Evolutionary conservation across 2,113 vertebrate species (phyloP).

Genomic region (Psephotus haematonotus): DNA sequence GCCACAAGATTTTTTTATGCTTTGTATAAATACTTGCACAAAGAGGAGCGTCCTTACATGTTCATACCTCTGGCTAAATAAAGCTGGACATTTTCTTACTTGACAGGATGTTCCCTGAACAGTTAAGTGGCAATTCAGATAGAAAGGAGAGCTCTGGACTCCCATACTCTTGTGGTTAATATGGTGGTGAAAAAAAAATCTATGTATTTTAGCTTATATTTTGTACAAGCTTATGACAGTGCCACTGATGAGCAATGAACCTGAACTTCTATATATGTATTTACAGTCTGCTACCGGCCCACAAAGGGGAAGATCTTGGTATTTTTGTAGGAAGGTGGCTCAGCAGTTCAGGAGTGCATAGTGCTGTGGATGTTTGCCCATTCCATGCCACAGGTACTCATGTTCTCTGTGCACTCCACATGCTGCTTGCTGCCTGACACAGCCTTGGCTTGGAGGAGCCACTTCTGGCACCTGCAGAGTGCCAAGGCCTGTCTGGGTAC

Average conservation of each 20-base stretch:
- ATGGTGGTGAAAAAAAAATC: neutral
- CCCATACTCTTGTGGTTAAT: neutral
- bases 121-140: neutral
- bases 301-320: neutral
- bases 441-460: neutral
- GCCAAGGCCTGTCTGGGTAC: neutral
- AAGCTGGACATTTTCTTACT: neutral
- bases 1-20: neutral
- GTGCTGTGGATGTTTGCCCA: neutral
- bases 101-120: neutral
- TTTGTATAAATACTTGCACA: neutral
- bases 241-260: neutral
- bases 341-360: neutral
- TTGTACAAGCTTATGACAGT: neutral
- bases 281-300: neutral
- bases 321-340: neutral
- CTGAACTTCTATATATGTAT: neutral
- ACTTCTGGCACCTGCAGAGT: neutral
- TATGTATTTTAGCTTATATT: neutral
- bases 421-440: neutral
- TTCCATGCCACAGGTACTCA: neutral
- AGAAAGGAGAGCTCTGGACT: neutral
- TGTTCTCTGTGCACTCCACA: rapidly evolving
- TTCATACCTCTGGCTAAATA: neutral
- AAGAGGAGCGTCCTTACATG: neutral